Conservation (phyloP, 2,797 vertebrate genomes). For the Tamandua tetradactyla region DNA sequence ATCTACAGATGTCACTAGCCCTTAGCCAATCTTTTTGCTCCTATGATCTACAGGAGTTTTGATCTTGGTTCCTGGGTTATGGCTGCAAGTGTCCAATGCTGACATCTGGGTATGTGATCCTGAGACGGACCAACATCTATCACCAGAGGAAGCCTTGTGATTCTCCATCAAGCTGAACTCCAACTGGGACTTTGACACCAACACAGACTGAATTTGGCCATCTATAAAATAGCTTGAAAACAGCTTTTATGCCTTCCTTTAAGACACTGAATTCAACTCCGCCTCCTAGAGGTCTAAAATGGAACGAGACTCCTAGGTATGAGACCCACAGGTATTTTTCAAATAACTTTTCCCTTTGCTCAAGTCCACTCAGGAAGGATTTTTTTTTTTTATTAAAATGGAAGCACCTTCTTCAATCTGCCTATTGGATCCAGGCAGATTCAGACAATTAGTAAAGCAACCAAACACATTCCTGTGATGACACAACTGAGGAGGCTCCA, state of each 20-base stretch:
- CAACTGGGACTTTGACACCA: neutral
- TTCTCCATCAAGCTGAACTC: neutral
- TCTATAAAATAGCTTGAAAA: conserved; percentile 9
- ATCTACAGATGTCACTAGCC: neutral
- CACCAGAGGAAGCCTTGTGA: neutral
- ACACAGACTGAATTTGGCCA: neutral
- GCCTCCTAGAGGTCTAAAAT: neutral
- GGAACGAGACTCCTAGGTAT: neutral
- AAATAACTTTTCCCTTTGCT: neutral
- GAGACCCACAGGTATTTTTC: neutral
- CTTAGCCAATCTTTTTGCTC: neutral
- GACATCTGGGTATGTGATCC: neutral
- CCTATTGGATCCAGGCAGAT: neutral
- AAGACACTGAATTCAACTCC: neutral
- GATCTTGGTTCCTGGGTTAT: neutral
- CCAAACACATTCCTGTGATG: neutral
- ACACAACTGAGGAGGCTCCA: neutral
- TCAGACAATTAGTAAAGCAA: neutral
- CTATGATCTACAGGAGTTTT: neutral
- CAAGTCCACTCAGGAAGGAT: neutral
- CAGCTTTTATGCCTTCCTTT: neutral
- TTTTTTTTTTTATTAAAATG: neutral
- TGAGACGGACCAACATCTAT: neutral
- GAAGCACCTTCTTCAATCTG: neutral
- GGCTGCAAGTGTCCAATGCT: neutral